Base-by-base conservation (phyloP, 92 coral and sea anemone genomes). In the Hydrozoanthus gracilis region DNA sequence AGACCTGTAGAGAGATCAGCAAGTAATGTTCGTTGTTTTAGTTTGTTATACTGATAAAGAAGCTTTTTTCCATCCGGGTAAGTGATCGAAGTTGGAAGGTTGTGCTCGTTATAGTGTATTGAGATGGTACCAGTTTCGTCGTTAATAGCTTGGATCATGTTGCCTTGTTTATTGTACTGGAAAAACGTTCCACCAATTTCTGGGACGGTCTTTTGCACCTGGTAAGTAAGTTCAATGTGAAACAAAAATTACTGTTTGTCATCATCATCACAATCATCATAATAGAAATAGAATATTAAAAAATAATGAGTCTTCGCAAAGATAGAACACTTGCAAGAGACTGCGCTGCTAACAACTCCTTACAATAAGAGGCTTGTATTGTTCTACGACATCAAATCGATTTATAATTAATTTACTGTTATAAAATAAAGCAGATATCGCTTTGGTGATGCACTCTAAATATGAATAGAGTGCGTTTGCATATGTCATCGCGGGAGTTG, bases 111-210 rank as follows among this genome's bases (percentile, higher is more conserved):
- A 78, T 89, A 94, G 14, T 48, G 88, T 67, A 92, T 18, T 8
- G 52, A 73, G 55, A 94, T 80, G 54, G 87, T 76, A 9, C 97
- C 97, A 20, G 68, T 69, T 15, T 88, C 80, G 77, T 86, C 79
- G 71, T 94, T 94, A 27, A 88, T 89, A 15, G 92, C 93, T 89
- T 84, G 90, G 56, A 92, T 83, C 60, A 94, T 87, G 16, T 88
- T 90, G 20, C 97, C 97, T 51, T 73, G 71, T 54, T 66, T 70
- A 73, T 94, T 90, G 20, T 86, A 90, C 51, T 86, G 84, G 56
- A 92, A 92, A 69, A 88, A 89, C 17, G 93, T 88, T 35, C 88
- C 78, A 60, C 95, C 91, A 44, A 87, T 69, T 78, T 79, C 88
- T 2, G 93, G 90, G 39, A 91, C 93, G 18, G 80, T 71, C 85